These are phyloP conservation scores for Trileptium ribeirensis DNA, from an alignment of 2,888 invertebrate genomes.

Conservation along the genomic window DNA sequence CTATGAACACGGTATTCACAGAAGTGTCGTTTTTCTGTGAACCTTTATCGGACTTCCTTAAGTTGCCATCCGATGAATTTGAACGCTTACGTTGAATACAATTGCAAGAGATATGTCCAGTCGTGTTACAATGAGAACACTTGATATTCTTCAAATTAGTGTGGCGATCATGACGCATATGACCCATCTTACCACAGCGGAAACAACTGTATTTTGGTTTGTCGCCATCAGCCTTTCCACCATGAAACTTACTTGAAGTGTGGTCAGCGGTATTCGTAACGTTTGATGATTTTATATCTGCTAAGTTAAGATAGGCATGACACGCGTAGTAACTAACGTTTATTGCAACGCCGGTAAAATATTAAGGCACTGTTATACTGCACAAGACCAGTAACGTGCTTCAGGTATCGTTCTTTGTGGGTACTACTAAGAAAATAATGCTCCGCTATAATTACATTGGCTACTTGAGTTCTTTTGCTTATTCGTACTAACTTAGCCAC, in stretches of 20 bases:
- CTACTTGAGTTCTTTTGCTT: too few relatives aligned
- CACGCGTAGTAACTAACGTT: too few relatives aligned
- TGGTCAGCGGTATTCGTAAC: neutral
- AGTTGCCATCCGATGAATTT: neutral
- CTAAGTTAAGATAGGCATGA: too few relatives aligned
- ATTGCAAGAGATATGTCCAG: neutral
- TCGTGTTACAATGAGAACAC: neutral
- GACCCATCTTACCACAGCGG: neutral
- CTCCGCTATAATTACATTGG: too few relatives aligned
- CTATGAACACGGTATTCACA: neutral
- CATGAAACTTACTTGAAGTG: neutral
- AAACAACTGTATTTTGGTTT: neutral
- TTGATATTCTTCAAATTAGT: neutral
- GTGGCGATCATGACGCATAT: neutral
- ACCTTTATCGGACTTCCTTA: neutral
- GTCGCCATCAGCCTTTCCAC: neutral
- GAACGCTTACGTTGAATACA: neutral
- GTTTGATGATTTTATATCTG: neutral
- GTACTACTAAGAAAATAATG: too few relatives aligned
- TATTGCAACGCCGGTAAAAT: too few relatives aligned
- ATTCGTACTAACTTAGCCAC: too few relatives aligned
- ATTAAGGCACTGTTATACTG: too few relatives aligned
- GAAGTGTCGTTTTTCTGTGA: neutral
- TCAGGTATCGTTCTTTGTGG: too few relatives aligned
- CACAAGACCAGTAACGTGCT: too few relatives aligned